These are phyloP conservation scores for Drosophila ficusphila DNA, from an alignment of 1,140 invertebrate genomes.

Conservation along the genomic window DNA sequence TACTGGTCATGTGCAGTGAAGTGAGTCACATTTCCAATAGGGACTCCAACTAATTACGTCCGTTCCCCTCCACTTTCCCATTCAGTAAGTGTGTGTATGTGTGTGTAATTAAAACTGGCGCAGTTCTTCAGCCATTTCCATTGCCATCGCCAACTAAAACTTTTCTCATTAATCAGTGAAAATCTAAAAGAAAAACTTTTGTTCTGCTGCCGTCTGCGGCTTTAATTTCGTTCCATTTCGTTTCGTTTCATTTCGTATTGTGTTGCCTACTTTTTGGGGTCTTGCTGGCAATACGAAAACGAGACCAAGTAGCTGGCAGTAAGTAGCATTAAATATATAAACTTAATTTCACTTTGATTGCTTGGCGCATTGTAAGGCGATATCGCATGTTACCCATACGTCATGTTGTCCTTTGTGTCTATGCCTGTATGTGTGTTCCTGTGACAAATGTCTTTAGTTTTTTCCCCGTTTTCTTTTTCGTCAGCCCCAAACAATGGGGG, in stretches of 20 bases:
- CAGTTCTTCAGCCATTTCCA: conserved; percentile 62
- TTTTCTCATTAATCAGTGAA: conserved; percentile 83
- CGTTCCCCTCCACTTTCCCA: neutral
- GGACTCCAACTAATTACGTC: conserved; percentile 71
- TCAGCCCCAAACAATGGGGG: conserved; percentile 41
- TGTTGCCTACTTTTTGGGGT: conserved; percentile 45
- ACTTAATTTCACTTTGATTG: conserved; percentile 82
- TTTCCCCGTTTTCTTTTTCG: conserved; percentile 54
- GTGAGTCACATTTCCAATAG: conserved; percentile 61
- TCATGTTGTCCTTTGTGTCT: conserved; percentile 60
- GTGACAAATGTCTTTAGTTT: conserved; percentile 79
- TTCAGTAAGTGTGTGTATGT: conserved; percentile 20
- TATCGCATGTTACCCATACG: conserved; percentile 81
- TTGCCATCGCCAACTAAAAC: conserved; percentile 69
- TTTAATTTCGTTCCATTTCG: conserved; percentile 67
- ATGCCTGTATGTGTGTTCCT: conserved; percentile 35
- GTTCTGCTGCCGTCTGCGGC: conserved; percentile 53
- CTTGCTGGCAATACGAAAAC: neutral
- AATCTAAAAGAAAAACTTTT: conserved; percentile 83
- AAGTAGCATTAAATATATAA: conserved; percentile 81
- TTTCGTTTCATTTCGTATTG: conserved; percentile 50
- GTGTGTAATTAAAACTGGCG: conserved; percentile 79
- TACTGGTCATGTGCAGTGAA: conserved; percentile 44
- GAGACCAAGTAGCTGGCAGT: conserved; percentile 15
- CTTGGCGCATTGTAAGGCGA: conserved; percentile 80